phyloP scores from a whole-genome alignment of 2,888 invertebrate genomes.

The Camponotus fellah region DNA sequence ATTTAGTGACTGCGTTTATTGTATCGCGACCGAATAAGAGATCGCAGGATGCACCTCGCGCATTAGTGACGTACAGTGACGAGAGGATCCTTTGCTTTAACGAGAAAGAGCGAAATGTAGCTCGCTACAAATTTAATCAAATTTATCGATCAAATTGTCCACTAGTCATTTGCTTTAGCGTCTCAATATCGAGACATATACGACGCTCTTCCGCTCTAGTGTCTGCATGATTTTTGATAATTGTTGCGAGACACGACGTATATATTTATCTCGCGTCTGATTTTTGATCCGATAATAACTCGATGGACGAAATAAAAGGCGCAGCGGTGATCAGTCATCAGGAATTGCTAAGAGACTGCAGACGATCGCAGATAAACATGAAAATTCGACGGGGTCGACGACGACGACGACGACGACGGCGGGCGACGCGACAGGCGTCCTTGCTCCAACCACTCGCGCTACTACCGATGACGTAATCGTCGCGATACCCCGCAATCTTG shows the following conservation, averaged over 20 bases:
- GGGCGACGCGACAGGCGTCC: conserved; percentile 82
- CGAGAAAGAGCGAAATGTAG: neutral
- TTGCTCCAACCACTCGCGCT: conserved; percentile 84
- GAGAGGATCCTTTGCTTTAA: neutral
- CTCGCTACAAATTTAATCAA: neutral
- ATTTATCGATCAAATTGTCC: neutral
- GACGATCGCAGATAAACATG: conserved; percentile 62
- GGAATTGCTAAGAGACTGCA: conserved; percentile 49
- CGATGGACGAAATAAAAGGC: conserved; percentile 35
- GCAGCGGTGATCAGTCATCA: conserved; percentile 14
- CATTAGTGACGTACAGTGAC: neutral
- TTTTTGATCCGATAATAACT: conserved; percentile 34
- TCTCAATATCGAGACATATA: neutral
- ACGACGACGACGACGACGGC: conserved; percentile 65
- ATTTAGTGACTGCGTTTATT: conserved; percentile 52
- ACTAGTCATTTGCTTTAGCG: neutral
- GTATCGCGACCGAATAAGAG: conserved; percentile 19
- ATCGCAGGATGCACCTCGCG: conserved; percentile 45
- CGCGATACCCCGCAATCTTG: conserved; percentile 88
- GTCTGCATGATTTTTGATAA: neutral
- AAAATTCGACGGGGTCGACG: conserved; percentile 62
- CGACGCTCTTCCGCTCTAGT: neutral
- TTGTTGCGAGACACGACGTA: neutral
- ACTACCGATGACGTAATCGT: conserved; percentile 87
- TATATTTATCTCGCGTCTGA: conserved; percentile 18